A percentile compares a stretch with the other conserved stretches of the same genome.
Evolutionary conservation across 2,888 invertebrate genomes (phyloP).

Genomic region (Colletes collaris): DNA sequence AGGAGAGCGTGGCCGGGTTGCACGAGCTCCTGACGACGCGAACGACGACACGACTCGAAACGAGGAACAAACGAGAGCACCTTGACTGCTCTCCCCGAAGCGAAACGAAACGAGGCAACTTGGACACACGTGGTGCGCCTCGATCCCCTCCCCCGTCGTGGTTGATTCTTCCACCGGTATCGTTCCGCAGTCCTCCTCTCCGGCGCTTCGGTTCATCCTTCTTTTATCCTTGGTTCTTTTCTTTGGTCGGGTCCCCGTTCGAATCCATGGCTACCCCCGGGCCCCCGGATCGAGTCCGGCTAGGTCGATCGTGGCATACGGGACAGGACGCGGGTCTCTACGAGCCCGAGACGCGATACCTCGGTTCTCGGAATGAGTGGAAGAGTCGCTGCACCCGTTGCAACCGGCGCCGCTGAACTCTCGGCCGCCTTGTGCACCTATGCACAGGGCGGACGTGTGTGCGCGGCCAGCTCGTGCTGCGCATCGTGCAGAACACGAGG

Average conservation of each 20-base stretch:
- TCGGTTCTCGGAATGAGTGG: slow-evolving; percentile 73
- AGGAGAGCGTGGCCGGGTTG: slow-evolving; percentile 63
- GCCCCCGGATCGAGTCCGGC: slow-evolving; percentile 57
- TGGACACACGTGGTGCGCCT: slow-evolving; percentile 59
- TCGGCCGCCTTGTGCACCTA: slow-evolving; percentile 37
- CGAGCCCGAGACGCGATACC: slow-evolving; percentile 71
- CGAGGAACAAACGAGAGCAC: slow-evolving; percentile 82
- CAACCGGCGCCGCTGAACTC: slow-evolving; percentile 58
- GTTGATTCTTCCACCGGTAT: neutral
- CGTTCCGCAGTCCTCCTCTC: slow-evolving; percentile 2
- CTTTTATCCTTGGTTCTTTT: neutral
- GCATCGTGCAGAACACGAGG: slow-evolving; percentile 76
- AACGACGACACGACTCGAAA: slow-evolving; percentile 77
- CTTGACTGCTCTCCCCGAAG: slow-evolving; percentile 75
- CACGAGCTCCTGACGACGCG: slow-evolving; percentile 75
- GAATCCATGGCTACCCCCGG: slow-evolving; percentile 51
- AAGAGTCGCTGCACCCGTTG: slow-evolving; percentile 63
- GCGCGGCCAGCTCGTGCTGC: slow-evolving; percentile 71
- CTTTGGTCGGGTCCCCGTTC: slow-evolving; percentile 31
- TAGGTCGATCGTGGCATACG: slow-evolving; percentile 80
- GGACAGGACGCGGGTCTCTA: slow-evolving; percentile 69
- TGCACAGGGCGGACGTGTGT: slow-evolving; percentile 20
- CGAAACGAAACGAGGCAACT: slow-evolving; percentile 61
- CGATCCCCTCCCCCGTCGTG: slow-evolving; percentile 15
- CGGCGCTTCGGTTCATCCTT: slow-evolving; percentile 21